These are phyloP conservation scores for Drosophila siamana DNA, from an alignment of 2,888 invertebrate species.

Conservation along the genomic window DNA sequence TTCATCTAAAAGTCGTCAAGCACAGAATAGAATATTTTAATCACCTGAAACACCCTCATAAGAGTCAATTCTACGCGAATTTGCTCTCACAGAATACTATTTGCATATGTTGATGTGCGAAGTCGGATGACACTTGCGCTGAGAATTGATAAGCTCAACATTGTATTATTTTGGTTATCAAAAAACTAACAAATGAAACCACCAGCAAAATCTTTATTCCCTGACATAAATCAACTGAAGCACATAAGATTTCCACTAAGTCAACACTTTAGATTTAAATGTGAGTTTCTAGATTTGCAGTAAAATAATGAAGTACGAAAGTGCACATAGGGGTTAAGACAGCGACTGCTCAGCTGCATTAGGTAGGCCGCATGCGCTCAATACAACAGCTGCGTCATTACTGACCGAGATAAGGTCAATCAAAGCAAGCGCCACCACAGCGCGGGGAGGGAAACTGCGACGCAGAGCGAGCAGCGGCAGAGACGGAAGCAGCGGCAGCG, in stretches of 20 bases:
- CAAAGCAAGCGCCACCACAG: neutral
- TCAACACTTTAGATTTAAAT: neutral
- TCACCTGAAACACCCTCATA: neutral
- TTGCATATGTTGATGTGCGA: neutral
- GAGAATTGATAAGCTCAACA: constrained; percentile 15
- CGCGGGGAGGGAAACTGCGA: neutral
- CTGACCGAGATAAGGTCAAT: constrained; percentile 25
- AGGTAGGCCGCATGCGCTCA: constrained; percentile 5
- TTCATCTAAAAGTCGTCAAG: no score
- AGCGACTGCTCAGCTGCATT: neutral
- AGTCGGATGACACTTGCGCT: neutral
- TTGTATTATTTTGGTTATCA: constrained; percentile 3
- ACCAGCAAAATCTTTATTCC: neutral
- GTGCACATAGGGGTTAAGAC: constrained; percentile 9
- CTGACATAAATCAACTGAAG: neutral
- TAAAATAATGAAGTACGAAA: neutral
- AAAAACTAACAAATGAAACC: neutral
- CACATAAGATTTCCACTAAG: neutral
- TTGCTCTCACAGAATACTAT: neutral
- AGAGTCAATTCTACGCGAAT: neutral
- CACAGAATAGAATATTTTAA: neutral
- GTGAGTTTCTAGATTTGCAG: neutral
- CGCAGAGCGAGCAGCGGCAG: neutral
- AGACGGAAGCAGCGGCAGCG: neutral
- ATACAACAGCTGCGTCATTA: constrained; percentile 7